Evolutionary conservation across 2,797 vertebrate genomes (phyloP).

Genomic region (Protosalanx chinensis): DNA sequence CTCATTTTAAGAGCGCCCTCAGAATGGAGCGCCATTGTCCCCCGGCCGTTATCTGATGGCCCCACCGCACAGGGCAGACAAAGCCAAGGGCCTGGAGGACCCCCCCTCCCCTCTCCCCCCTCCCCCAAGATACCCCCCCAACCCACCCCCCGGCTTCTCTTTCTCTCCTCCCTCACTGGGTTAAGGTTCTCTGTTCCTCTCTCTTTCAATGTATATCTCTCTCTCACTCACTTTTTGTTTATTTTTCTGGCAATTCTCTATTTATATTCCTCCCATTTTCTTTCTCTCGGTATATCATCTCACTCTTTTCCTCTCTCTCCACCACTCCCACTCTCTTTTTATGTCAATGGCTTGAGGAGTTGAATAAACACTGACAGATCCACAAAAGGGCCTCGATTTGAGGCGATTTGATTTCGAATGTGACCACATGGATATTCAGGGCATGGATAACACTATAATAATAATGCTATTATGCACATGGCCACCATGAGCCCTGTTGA

Average conservation of each 20-base stretch:
- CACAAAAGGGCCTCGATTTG: conserved; percentile 4
- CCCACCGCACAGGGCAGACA: conserved; percentile 71
- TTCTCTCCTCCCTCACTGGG: conserved; percentile 24
- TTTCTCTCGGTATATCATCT: too few relatives aligned
- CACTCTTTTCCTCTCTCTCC: too few relatives aligned
- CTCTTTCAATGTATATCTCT: not conserved
- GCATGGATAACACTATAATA: conserved; percentile 13
- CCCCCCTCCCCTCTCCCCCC: conserved; percentile 7
- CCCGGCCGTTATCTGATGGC: conserved; percentile 79
- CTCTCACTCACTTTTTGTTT: not conserved
- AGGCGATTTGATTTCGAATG: too few relatives aligned
- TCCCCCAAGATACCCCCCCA: conserved; percentile 11
- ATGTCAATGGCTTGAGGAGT: conserved; percentile 39
- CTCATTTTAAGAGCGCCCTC: conserved; percentile 75
- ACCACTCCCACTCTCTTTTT: not conserved
- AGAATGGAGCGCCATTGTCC: conserved; percentile 80
- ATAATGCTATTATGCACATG: not conserved
- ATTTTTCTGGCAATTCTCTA: conserved; percentile 1
- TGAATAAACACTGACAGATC: conserved; percentile 35
- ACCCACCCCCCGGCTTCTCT: not conserved
- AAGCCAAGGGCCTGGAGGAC: conserved; percentile 67
- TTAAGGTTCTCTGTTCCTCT: conserved; percentile 36
- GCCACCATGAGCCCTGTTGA: not conserved
- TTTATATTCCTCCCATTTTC: too few relatives aligned
- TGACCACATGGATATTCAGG: not conserved